Conservation (phyloP, 2,888 invertebrate species). For the Leucania comma region DNA sequence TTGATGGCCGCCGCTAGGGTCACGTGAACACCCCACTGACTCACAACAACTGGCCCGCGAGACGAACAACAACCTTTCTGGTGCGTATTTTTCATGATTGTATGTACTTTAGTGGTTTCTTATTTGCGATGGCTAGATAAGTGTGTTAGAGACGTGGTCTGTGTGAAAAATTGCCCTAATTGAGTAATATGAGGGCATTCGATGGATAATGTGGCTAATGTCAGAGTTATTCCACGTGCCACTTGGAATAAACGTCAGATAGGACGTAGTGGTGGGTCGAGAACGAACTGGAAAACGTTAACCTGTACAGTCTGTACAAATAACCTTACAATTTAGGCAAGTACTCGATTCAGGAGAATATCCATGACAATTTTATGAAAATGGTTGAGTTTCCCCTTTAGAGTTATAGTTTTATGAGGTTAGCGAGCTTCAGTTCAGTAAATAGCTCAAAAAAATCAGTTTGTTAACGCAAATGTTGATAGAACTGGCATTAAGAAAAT, state of each 20-base stretch:
- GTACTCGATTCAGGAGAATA: neutral
- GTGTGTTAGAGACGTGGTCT: conserved; percentile 29
- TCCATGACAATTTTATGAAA: conserved; percentile 13
- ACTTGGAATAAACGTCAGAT: conserved; percentile 47
- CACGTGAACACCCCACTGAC: conserved; percentile 65
- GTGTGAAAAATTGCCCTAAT: conserved; percentile 46
- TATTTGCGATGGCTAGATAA: conserved; percentile 56
- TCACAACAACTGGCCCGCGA: conserved; percentile 37
- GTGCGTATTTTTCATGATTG: conserved; percentile 60
- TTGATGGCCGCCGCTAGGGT: conserved; percentile 68
- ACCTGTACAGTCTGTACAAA: conserved; percentile 19
- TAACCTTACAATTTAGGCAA: conserved; percentile 33
- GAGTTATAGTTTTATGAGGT: neutral
- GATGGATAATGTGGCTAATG: conserved; percentile 41
- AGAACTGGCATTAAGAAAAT: neutral
- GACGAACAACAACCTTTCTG: conserved; percentile 55
- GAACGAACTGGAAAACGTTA: conserved; percentile 38
- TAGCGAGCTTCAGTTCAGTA: conserved; percentile 2
- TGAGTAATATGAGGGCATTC: conserved; percentile 32
- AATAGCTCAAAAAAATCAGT: conserved; percentile 10
- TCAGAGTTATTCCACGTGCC: conserved; percentile 59
- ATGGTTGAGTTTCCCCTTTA: neutral
- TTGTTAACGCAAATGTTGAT: conserved; percentile 4
- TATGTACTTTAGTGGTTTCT: conserved; percentile 66
- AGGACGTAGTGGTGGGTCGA: conserved; percentile 24